Evolutionary conservation across 1,140 invertebrate genomes (phyloP), one percentile per base, ranked within the genome.

Genomic region (Dreissena rostriformis): DNA sequence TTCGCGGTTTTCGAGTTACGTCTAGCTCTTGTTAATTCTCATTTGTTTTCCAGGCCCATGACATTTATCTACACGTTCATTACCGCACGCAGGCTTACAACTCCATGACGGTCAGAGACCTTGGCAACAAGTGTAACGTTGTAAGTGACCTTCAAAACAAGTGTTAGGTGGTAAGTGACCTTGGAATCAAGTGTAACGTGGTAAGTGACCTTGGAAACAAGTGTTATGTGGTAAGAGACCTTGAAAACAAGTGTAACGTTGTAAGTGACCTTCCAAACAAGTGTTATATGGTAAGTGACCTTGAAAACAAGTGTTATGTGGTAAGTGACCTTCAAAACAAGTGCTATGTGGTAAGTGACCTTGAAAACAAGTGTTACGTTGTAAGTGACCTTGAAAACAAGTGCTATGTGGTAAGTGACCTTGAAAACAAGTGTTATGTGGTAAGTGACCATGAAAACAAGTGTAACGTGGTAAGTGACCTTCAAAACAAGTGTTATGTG

Each of bases 11-110:
- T 39, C 8, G 39, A 39, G 39, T 39, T n/a, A 39, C 39, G 2
- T 39, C 4, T 2, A 5, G 39, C 8, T 8, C 8, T 5, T 39
- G 2, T 39, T 39, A 39, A 39, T 39, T 39, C 39, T 39, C 39
- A 39, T 51, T 22, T 51, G 26, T 66, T 67, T 79, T 70, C 28
- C 52, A 84, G 82, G 82, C 82, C 5, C 74, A 84, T 71, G 82
- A 78, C 49, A 78, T 78, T 24, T 73, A 84, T 49, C 22, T 84
- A 15, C 82, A 84, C 26, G 72, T 84, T 51, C 82, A 84, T 39
- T 68, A 84, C 39, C 51, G 82, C 24, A 63, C 82, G 0, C 73
- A 77, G 28, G 82, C 75, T 15, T 84, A 77, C 55, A 77, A 84
- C 17, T 66, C 51, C 0, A 71, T 71, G 57, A 63, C 24, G 8